Evolutionary conservation across 2,113 vertebrate species (phyloP).

Genomic region (Genyomyrus donnyi): DNA sequence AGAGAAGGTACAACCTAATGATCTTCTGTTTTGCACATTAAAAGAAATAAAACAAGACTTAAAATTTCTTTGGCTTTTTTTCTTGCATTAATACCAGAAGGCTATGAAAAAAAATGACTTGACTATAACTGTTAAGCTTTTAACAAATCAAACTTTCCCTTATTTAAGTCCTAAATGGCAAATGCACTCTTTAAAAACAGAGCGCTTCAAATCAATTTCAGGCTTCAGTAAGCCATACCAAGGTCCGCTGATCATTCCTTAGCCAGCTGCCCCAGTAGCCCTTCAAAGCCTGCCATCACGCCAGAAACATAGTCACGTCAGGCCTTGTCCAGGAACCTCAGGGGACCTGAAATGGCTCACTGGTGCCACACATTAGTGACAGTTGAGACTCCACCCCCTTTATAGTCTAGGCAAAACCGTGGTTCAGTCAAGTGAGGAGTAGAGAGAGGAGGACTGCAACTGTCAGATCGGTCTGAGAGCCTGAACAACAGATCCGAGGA

Average conservation of each 20-base stretch:
- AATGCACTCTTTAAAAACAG: background rate
- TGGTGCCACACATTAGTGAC: background rate
- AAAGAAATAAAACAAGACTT: background rate
- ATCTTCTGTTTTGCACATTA: background rate
- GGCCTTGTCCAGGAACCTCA: background rate
- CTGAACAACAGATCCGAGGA: background rate
- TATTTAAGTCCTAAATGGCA: constrained; percentile 7
- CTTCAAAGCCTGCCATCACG: background rate
- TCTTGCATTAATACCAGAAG: background rate
- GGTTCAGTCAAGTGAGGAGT: background rate
- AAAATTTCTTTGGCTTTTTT: background rate
- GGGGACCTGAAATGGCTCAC: background rate
- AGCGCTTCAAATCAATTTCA: constrained; percentile 12
- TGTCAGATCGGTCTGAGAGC: background rate
- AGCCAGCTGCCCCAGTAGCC: background rate
- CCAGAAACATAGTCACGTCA: background rate
- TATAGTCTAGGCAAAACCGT: background rate
- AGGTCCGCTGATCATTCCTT: constrained; percentile 9
- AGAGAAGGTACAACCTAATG: background rate
- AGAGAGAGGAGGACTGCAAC: background rate
- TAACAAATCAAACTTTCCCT: constrained; percentile 4
- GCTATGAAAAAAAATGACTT: background rate
- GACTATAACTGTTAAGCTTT: constrained; percentile 3
- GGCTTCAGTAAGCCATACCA: constrained; percentile 18
- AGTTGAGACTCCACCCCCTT: background rate